Evolutionary conservation across 2,113 vertebrate species (phyloP).

Genomic region (Periophthalmus modestus): DNA sequence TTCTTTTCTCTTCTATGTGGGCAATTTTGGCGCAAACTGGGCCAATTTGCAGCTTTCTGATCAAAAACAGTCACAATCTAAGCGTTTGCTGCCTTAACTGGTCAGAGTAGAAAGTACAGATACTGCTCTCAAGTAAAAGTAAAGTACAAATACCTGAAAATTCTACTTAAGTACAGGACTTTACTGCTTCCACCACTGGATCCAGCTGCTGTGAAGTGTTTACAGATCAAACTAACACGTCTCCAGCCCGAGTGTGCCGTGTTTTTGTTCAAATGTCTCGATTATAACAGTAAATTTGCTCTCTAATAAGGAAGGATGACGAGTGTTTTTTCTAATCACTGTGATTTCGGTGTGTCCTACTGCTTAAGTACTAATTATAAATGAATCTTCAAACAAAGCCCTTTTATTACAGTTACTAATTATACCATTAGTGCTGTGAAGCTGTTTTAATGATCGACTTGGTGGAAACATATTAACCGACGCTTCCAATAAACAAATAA

Average conservation of each 20-base stretch:
- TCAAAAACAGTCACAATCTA: too few species aligned
- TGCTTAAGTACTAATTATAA: constrained; percentile 2
- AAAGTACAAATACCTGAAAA: too few species aligned
- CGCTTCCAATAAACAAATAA: background rate
- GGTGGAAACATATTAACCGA: background rate
- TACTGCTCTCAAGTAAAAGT: too few species aligned
- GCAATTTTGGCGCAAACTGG: too few species aligned
- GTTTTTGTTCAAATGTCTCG: constrained; percentile 19
- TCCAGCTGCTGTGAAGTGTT: constrained; percentile 16
- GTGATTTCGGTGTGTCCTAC: background rate
- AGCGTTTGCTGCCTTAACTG: too few species aligned
- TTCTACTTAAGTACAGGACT: too few species aligned
- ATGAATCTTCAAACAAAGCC: background rate
- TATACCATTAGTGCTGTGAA: background rate
- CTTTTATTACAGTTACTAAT: constrained; percentile 10
- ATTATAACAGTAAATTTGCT: background rate
- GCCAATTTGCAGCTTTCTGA: too few species aligned
- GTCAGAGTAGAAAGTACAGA: too few species aligned
- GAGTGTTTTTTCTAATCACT: background rate
- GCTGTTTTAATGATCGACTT: background rate
- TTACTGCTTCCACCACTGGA: background rate
- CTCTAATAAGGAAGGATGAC: constrained; percentile 2
- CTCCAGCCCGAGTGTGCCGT: constrained; percentile 16
- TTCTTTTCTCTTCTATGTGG: too few species aligned
- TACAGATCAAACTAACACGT: constrained; percentile 37